These are phyloP conservation scores for Aphaenogaster floridana DNA, from an alignment of 1,140 invertebrate genomes.

Conservation along the genomic window DNA sequence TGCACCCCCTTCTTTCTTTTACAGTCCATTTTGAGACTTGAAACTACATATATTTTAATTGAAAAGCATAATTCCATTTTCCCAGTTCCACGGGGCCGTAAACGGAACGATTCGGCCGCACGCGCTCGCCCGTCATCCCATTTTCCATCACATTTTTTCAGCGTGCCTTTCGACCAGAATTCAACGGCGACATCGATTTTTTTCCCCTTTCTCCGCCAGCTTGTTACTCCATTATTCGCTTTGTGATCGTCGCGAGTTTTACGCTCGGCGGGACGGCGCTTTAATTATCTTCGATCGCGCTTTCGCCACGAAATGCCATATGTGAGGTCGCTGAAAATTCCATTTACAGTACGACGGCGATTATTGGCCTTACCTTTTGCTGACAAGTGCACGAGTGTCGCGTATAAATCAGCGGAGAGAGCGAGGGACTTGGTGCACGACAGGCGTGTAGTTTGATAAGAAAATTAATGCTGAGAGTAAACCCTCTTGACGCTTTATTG, in stretches of 20 bases:
- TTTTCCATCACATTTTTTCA: slow-evolving; percentile 40
- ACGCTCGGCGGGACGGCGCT: slow-evolving; percentile 30
- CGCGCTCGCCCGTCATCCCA: not conserved
- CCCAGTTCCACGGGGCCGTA: not conserved
- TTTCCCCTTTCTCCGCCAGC: not conserved
- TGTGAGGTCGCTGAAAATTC: slow-evolving; percentile 45
- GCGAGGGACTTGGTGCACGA: not conserved
- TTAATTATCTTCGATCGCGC: slow-evolving; percentile 52
- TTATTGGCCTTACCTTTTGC: slow-evolving; percentile 49
- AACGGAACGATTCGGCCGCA: not conserved
- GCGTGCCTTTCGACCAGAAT: slow-evolving; percentile 2
- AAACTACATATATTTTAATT: slow-evolving; percentile 27
- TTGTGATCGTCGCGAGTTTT: slow-evolving; percentile 55
- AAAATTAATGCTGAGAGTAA: not conserved
- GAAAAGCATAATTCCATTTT: not conserved
- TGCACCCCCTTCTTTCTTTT: not conserved
- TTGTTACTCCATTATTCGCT: slow-evolving; percentile 59
- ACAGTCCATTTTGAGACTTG: not conserved
- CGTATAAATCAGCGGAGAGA: slow-evolving; percentile 40
- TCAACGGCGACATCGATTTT: slow-evolving; percentile 41
- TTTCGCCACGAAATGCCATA: slow-evolving; percentile 36
- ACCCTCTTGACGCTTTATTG: slow-evolving; percentile 8
- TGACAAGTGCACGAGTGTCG: slow-evolving; percentile 33
- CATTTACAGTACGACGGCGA: slow-evolving; percentile 32
- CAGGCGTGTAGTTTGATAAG: slow-evolving; percentile 27